Evolutionary conservation across 92 coral and sea anemone species (phyloP).

Genomic region (Epizoanthus fatuus): DNA sequence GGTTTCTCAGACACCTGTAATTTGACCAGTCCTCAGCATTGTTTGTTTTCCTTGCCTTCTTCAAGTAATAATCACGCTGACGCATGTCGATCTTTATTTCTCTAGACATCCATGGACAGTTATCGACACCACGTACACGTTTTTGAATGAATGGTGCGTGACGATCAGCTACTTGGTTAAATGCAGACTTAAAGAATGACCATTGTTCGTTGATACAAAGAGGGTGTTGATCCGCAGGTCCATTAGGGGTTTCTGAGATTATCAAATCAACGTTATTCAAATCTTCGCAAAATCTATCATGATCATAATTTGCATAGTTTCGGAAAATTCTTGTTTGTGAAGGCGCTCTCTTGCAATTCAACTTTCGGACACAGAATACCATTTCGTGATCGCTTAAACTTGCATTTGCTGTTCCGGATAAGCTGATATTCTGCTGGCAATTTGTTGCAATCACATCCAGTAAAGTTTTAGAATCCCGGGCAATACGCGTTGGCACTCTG

Average conservation of each 20-base stretch:
- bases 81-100: constrained; percentile 42
- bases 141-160: constrained; percentile 48
- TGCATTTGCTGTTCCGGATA: neutral
- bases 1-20: constrained; percentile 32
- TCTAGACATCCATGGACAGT: constrained; percentile 50
- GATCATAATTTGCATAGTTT: constrained; percentile 39
- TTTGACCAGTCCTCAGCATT: constrained; percentile 44
- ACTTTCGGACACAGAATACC: constrained; percentile 7
- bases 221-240: constrained; percentile 5
- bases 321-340: constrained; percentile 34
- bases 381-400: constrained; percentile 5
- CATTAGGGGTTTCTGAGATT: constrained; percentile 23
- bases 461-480: constrained; percentile 34
- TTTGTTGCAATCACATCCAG: constrained; percentile 30
- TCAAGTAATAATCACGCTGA: constrained; percentile 47
- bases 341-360: constrained; percentile 15
- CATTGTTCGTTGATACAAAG: neutral
- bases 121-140: constrained; percentile 47
- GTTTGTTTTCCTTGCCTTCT: constrained; percentile 51
- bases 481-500: constrained; percentile 17
- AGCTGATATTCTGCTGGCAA: no score
- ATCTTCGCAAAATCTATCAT: constrained; percentile 35
- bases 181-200: no score
- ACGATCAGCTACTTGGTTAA: neutral
- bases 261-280: constrained; percentile 23